Percentiles rank a stretch among this genome's conserved stretches.
Evolutionary conservation across 2,113 vertebrate genomes (phyloP).

Genomic region (Zosterops borbonicus): DNA sequence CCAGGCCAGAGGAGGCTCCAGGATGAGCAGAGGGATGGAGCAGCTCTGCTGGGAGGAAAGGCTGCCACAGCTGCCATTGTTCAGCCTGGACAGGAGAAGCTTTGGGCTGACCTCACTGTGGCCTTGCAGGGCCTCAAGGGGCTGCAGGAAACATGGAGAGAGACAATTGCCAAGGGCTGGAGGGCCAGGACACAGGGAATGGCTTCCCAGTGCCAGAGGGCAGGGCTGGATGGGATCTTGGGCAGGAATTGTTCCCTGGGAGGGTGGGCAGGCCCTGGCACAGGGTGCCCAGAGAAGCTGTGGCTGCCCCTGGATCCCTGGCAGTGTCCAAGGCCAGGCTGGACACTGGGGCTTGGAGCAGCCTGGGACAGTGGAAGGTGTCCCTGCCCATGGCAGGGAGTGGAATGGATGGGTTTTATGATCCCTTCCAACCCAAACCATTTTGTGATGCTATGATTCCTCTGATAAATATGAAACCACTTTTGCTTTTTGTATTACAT

Average conservation of each 20-base stretch:
- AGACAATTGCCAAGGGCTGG: not conserved
- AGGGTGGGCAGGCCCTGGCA: not conserved
- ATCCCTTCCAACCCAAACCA: not conserved
- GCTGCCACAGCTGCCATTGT: not conserved
- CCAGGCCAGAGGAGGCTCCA: not conserved
- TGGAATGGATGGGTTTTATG: fast-evolving
- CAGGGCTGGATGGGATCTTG: not conserved
- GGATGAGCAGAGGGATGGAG: not conserved
- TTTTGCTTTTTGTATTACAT: not conserved
- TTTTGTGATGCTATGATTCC: not conserved
- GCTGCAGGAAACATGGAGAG: not conserved
- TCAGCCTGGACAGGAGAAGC: not conserved
- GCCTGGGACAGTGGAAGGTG: not conserved
- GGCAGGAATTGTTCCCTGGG: not conserved
- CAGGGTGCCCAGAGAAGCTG: not conserved
- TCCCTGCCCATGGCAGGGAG: not conserved
- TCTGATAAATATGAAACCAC: not conserved
- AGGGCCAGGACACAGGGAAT: not conserved
- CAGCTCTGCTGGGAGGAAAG: not conserved
- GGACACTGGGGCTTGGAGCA: not conserved
- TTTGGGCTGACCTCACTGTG: not conserved
- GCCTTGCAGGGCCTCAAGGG: not conserved
- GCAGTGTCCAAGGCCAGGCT: not conserved
- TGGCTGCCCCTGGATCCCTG: not conserved
- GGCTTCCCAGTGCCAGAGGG: not conserved